Evolutionary conservation across 2,888 invertebrate genomes (phyloP).

Genomic region (Phlogophora meticulosa): DNA sequence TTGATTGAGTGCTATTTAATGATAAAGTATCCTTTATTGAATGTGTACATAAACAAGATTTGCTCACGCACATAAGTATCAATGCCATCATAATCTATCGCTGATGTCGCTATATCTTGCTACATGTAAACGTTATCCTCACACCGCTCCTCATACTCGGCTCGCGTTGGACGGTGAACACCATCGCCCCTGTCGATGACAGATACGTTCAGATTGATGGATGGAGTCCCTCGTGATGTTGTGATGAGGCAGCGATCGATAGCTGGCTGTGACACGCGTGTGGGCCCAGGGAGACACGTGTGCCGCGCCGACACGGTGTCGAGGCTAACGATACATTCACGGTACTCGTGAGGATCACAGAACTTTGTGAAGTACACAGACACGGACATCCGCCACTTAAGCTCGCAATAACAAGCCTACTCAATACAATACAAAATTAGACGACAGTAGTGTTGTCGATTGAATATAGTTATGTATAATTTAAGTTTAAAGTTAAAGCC

Average conservation of each 20-base stretch:
- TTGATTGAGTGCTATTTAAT: conserved; percentile 3
- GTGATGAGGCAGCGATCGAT: conserved; percentile 32
- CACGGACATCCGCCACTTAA: too few species aligned
- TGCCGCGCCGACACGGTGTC: too few species aligned
- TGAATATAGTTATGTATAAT: too few species aligned
- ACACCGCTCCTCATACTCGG: not conserved
- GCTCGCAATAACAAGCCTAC: too few species aligned
- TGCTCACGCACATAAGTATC: not conserved
- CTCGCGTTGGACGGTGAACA: not conserved
- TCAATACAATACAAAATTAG: too few species aligned
- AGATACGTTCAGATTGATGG: conserved; percentile 25
- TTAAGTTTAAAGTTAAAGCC: too few species aligned
- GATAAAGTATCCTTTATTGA: not conserved
- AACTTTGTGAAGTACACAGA: too few species aligned
- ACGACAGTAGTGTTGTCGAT: too few species aligned
- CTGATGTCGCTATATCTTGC: not conserved
- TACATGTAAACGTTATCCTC: not conserved
- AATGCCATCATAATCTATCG: not conserved
- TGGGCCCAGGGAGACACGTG: not conserved
- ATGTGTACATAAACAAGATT: not conserved
- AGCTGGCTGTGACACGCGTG: conserved; percentile 15
- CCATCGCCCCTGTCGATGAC: not conserved
- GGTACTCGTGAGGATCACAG: not conserved
- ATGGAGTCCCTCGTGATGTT: conserved; percentile 6
- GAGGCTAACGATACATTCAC: too few species aligned